phyloP scores from a whole-genome alignment of 2,797 vertebrate genomes.

The Streptopelia turtur region DNA sequence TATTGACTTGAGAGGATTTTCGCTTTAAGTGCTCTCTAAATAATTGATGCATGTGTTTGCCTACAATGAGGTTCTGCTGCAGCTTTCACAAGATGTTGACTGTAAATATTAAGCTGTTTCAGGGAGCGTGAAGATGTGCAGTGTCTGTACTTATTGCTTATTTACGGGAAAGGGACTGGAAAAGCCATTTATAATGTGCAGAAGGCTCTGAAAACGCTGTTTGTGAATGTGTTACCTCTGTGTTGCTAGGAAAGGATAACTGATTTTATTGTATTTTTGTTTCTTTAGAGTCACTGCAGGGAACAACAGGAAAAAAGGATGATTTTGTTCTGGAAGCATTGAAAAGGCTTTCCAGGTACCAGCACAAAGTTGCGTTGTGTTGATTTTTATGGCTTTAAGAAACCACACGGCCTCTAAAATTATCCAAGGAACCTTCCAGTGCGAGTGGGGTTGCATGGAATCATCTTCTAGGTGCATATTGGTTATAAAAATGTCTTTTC shows the following conservation, averaged over 20 bases:
- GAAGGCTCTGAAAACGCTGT: neutral
- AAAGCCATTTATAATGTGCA: accelerated
- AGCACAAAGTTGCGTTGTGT: neutral
- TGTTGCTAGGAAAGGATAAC: neutral
- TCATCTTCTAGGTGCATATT: neutral
- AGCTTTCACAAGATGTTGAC: conserved; percentile 31
- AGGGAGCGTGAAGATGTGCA: neutral
- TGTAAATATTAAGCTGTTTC: conserved; percentile 10
- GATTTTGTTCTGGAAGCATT: conserved; percentile 20
- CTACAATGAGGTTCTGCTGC: conserved; percentile 21
- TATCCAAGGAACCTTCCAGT: neutral
- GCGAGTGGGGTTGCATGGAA: neutral
- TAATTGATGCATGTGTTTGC: conserved; percentile 26
- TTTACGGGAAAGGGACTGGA: neutral
- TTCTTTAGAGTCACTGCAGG: neutral
- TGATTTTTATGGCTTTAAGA: neutral
- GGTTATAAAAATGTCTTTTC: neutral
- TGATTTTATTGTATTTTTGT: neutral
- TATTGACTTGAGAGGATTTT: conserved; percentile 44
- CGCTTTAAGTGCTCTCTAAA: conserved; percentile 9
- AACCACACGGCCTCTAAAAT: neutral
- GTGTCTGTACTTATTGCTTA: neutral
- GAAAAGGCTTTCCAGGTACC: conserved; percentile 20
- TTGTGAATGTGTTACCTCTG: neutral
- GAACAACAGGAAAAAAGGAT: neutral